Percentiles rank a stretch among this genome's conserved stretches.
Evolutionary conservation across 2,888 invertebrate species (phyloP).

Genomic region (Ctenicera cuprea): DNA sequence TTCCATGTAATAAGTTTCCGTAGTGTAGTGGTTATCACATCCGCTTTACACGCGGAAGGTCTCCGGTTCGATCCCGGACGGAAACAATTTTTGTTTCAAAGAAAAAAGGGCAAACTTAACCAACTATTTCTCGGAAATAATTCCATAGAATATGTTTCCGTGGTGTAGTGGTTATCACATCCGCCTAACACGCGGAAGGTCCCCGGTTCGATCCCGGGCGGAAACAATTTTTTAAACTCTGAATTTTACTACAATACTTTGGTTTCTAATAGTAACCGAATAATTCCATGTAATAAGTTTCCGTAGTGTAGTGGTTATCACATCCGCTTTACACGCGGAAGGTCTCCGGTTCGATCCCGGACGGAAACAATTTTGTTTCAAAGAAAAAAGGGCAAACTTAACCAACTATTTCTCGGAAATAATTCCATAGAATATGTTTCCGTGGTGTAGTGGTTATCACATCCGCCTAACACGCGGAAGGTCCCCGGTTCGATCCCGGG

Average conservation of each 20-base stretch:
- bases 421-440: slow-evolving; percentile 74
- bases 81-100: not conserved
- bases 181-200: slow-evolving; percentile 94
- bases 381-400: too few species aligned
- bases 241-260: too few species aligned
- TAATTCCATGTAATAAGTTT: not conserved
- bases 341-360: slow-evolving; percentile 93
- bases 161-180: slow-evolving; percentile 92
- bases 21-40: slow-evolving; percentile 17
- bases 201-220: slow-evolving; percentile 94
- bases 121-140: too few species aligned
- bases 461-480: slow-evolving; percentile 94
- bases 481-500: slow-evolving; percentile 93
- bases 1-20: slow-evolving; percentile 19
- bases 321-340: slow-evolving; percentile 94
- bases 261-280: too few species aligned
- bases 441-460: slow-evolving; percentile 91
- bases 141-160: not conserved
- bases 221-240: slow-evolving; percentile 71
- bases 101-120: too few species aligned
- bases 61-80: slow-evolving; percentile 11
- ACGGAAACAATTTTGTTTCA: slow-evolving; percentile 79
- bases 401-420: too few species aligned
- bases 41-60: slow-evolving; percentile 9
- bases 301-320: slow-evolving; percentile 89